Conservation (phyloP, 2,888 invertebrate species). For the Pyrgus malvae region DNA sequence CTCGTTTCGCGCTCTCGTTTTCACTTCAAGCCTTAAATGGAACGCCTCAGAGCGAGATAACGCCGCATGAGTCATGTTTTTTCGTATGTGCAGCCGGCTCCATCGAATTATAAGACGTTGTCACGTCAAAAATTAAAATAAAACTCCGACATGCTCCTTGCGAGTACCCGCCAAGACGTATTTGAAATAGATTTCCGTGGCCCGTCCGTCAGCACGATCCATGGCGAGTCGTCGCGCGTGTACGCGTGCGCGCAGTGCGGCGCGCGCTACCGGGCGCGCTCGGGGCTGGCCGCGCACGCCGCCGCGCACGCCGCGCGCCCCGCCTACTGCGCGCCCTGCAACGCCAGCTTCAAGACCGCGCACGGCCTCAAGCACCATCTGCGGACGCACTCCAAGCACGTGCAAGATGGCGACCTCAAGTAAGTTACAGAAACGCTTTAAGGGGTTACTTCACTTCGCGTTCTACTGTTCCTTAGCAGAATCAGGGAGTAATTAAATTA, state of each 20-base stretch:
- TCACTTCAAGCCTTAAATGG: no score
- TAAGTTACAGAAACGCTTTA: constrained; percentile 30
- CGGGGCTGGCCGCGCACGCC: constrained; percentile 37
- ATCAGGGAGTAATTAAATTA: no score
- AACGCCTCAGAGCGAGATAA: no score
- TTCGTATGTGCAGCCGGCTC: no score
- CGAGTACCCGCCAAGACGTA: no score
- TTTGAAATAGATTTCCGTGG: neutral
- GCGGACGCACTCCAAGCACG: constrained; percentile 51
- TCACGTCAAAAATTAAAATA: no score
- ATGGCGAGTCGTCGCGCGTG: constrained; percentile 33
- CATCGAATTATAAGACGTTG: no score
- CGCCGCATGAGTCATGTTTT: no score
- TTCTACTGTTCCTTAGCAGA: no score
- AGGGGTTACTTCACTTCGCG: no score
- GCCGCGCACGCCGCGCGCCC: constrained; percentile 34
- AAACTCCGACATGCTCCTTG: no score
- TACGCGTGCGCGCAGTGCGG: constrained; percentile 35
- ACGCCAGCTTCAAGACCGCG: constrained; percentile 42
- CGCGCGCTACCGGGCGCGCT: constrained; percentile 37
- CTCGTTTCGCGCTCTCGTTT: no score
- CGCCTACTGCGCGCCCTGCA: constrained; percentile 36
- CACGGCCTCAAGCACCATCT: constrained; percentile 49
- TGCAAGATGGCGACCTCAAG: constrained; percentile 46
- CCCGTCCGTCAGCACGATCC: constrained; percentile 33